These are phyloP conservation scores for Echiichthys vipera DNA, from an alignment of 2,797 vertebrate species.

Conservation along the genomic window DNA sequence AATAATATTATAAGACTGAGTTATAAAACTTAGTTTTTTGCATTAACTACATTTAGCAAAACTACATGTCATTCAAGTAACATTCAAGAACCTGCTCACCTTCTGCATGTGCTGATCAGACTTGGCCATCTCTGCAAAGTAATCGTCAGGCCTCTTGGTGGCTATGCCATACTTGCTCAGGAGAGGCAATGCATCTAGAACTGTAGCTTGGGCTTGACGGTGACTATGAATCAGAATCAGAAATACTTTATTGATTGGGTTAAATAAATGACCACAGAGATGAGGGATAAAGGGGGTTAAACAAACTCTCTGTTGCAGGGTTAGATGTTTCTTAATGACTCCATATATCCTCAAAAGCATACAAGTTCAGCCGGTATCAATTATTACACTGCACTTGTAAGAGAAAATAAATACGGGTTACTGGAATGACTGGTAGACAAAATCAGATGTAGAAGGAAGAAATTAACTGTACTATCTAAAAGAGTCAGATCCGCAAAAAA, in stretches of 20 bases:
- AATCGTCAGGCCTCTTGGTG: slow-evolving; percentile 95
- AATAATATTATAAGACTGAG: no score
- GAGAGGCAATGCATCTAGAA: slow-evolving; percentile 90
- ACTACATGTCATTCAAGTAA: neutral
- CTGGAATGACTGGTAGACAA: no score
- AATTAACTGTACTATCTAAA: neutral
- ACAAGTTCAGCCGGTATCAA: neutral
- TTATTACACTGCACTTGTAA: neutral
- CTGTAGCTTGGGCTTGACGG: slow-evolving; percentile 93
- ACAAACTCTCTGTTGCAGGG: no score
- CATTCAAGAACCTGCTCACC: slow-evolving; percentile 76
- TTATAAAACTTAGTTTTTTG: neutral
- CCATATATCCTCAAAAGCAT: neutral
- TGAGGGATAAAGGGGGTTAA: no score
- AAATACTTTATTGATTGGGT: neutral
- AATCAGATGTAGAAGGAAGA: neutral
- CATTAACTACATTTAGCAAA: neutral
- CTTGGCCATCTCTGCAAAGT: slow-evolving; percentile 99
- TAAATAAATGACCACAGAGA: no score
- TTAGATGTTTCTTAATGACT: neutral
- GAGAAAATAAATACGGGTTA: no score
- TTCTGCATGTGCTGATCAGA: slow-evolving; percentile 99
- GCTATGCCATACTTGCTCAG: slow-evolving; percentile 85
- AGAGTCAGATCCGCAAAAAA: no score
- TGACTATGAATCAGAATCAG: slow-evolving; percentile 82